Evolutionary conservation across 92 coral and sea anemone species (phyloP).

Genomic region (Phenganax marumi): DNA sequence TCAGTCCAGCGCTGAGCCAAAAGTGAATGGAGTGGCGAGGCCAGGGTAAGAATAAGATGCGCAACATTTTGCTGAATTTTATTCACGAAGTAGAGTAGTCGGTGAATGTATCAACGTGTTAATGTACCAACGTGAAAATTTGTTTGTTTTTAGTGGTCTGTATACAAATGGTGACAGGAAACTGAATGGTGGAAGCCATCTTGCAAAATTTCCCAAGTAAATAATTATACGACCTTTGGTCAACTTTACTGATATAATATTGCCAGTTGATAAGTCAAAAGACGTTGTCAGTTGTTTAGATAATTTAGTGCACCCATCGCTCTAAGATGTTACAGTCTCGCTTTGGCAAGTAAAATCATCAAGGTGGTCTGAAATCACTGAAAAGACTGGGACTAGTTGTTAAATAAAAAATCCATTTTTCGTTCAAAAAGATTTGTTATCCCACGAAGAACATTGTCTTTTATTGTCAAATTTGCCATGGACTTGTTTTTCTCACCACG

Average conservation of each 20-base stretch:
- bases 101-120: too few relatives aligned
- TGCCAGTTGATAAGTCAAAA: background rate
- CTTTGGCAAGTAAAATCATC: too few relatives aligned
- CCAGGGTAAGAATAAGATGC: background rate
- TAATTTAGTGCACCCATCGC: too few relatives aligned
- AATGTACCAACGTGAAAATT: background rate
- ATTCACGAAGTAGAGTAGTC: background rate
- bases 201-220: conserved; percentile 41
- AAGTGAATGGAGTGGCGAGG: conserved; percentile 10
- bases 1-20: conserved; percentile 18
- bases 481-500: too few relatives aligned
- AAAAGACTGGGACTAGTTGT: too few relatives aligned
- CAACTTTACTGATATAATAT: too few relatives aligned
- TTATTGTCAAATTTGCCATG: too few relatives aligned
- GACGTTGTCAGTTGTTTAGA: background rate
- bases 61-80: background rate
- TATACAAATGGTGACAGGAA: conserved; percentile 23
- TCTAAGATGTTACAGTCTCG: too few relatives aligned
- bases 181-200: conserved; percentile 12
- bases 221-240: background rate
- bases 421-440: too few relatives aligned
- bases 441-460: too few relatives aligned
- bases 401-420: too few relatives aligned
- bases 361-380: too few relatives aligned
- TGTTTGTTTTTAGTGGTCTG: conserved; percentile 7